These are phyloP conservation scores for Sebastes oblongus DNA, from an alignment of 2,797 vertebrate genomes.

Conservation along the genomic window DNA sequence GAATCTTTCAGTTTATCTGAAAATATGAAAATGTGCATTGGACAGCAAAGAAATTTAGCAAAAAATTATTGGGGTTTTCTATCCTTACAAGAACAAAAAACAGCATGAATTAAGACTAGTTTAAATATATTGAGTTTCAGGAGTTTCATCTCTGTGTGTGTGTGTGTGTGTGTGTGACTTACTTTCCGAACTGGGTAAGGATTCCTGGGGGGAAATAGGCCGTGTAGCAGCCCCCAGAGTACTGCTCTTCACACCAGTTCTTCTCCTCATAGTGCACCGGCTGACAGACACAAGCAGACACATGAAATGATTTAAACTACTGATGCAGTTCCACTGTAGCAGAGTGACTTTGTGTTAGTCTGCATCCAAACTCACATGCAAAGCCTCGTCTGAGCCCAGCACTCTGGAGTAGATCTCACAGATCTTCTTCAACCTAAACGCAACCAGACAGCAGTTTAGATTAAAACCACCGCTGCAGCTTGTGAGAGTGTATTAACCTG, in stretches of 20 bases:
- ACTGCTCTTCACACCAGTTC: constrained; percentile 99
- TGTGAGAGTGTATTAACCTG: background rate
- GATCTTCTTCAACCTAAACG: constrained; percentile 86
- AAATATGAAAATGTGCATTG: background rate
- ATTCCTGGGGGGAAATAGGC: constrained; percentile 95
- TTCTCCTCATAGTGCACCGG: constrained; percentile 98
- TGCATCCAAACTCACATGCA: constrained; percentile 85
- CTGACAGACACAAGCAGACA: constrained; percentile 70
- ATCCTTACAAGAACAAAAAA: background rate
- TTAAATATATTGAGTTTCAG: background rate
- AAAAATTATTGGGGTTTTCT: background rate
- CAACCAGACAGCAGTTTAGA: constrained; percentile 18
- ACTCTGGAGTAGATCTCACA: constrained; percentile 95
- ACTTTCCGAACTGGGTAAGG: constrained; percentile 96
- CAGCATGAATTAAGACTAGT: background rate
- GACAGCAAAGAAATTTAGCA: background rate
- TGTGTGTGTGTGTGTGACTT: constrained; percentile 37
- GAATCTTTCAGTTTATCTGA: background rate
- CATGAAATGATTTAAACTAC: background rate
- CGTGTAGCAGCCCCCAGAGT: constrained; percentile 97
- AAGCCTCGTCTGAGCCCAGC: constrained; percentile 89
- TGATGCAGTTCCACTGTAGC: background rate
- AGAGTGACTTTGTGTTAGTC: background rate
- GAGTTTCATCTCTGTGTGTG: background rate
- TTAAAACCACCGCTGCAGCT: background rate